Conservation (phyloP, 1,140 invertebrate species). For the Drosophila pruinosa region DNA sequence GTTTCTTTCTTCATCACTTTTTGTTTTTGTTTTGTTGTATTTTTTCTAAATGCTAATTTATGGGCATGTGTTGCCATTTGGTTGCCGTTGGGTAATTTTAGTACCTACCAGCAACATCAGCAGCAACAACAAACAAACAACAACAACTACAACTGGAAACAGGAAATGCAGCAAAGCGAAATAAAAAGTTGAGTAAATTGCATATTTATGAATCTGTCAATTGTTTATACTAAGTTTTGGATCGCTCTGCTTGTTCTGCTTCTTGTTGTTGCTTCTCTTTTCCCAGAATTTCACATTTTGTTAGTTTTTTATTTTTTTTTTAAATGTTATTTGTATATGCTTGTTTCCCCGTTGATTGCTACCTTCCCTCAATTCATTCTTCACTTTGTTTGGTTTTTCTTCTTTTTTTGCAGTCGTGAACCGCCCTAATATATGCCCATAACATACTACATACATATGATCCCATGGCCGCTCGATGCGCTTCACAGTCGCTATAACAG, state of each 20-base stretch:
- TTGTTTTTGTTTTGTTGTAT: slow-evolving; percentile 40
- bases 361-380: background rate
- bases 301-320: background rate
- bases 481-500: background rate
- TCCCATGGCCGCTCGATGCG: slow-evolving; percentile 48
- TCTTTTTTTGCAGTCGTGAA: slow-evolving; percentile 25
- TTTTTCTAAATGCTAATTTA: slow-evolving; percentile 81
- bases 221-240: slow-evolving; percentile 77
- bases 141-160: slow-evolving; percentile 48
- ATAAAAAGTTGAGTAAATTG: slow-evolving; percentile 80
- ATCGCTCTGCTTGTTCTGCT: slow-evolving; percentile 30
- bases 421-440: slow-evolving; percentile 29
- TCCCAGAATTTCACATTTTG: slow-evolving; percentile 64
- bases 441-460: no score
- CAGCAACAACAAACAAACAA: slow-evolving; percentile 28
- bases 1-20: slow-evolving; percentile 44
- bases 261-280: slow-evolving; percentile 39
- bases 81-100: slow-evolving; percentile 79
- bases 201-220: slow-evolving; percentile 82
- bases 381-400: background rate
- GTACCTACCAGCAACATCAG: slow-evolving; percentile 62
- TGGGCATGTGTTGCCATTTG: slow-evolving; percentile 81
- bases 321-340: slow-evolving; percentile 50
- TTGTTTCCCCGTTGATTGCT: slow-evolving; percentile 39
- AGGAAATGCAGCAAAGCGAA: slow-evolving; percentile 77